These are phyloP conservation scores for Cryptocephalus primarius DNA, from an alignment of 2,888 invertebrate species.

Conservation along the genomic window DNA sequence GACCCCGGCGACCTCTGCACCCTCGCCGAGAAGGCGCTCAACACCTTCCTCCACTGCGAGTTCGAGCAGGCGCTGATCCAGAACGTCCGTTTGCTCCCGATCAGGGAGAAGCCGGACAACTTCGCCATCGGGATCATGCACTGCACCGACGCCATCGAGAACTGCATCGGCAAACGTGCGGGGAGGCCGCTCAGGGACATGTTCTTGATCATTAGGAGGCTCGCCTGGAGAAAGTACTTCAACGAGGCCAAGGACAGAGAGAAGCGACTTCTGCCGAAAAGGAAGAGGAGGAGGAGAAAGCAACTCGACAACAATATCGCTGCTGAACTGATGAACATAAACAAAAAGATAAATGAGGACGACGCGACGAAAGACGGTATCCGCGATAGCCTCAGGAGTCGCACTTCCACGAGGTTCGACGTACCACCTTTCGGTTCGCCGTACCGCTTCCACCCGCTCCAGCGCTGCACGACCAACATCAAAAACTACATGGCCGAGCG, in stretches of 20 bases:
- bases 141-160: slow-evolving; percentile 34
- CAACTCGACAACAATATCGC: not conserved
- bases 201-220: slow-evolving; percentile 31
- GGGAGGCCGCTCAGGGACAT: slow-evolving; percentile 34
- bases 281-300: slow-evolving; percentile 7
- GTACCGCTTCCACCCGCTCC: slow-evolving; percentile 28
- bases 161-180: slow-evolving; percentile 31
- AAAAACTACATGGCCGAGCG: slow-evolving; percentile 35
- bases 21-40: slow-evolving; percentile 28
- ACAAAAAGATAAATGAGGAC: not conserved
- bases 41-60: slow-evolving; percentile 31
- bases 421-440: slow-evolving; percentile 20
- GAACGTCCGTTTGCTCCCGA: slow-evolving; percentile 23
- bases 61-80: slow-evolving; percentile 33
- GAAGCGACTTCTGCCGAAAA: slow-evolving; percentile 15
- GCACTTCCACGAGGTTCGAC: slow-evolving; percentile 20
- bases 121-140: slow-evolving; percentile 35
- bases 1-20: slow-evolving; percentile 27
- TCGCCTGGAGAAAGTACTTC: slow-evolving; percentile 31
- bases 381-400: slow-evolving; percentile 27
- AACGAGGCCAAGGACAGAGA: slow-evolving; percentile 7
- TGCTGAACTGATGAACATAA: not conserved
- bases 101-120: slow-evolving; percentile 31
- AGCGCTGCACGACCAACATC: slow-evolving; percentile 33
- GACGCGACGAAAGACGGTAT: slow-evolving; percentile 5